Percentiles rank a stretch among this genome's conserved stretches.
phyloP scores from a whole-genome alignment of 2,113 vertebrate species.

The Neotoma lepida region DNA sequence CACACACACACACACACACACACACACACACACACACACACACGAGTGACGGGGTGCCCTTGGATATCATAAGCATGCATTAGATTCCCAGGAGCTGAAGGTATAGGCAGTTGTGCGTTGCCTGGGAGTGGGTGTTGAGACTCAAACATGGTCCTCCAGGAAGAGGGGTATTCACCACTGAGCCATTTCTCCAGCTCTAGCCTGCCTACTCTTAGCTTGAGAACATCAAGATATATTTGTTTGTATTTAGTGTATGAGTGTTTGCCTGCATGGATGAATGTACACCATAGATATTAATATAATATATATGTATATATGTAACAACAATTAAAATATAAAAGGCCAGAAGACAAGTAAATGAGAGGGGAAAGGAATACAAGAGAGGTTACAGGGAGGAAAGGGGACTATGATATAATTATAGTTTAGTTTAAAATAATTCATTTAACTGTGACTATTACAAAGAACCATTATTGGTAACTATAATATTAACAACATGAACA shows the following conservation, averaged over 20 bases:
- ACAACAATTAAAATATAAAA: not conserved
- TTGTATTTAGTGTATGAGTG: not conserved
- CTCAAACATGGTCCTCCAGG: not conserved
- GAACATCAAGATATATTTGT: not conserved
- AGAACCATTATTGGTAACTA: not conserved
- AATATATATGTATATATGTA: not conserved
- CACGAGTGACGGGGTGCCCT: not conserved
- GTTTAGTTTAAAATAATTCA: not conserved
- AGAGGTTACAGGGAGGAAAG: not conserved
- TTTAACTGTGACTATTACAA: not conserved
- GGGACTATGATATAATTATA: not conserved
- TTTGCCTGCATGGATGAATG: not conserved
- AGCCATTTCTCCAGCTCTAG: not conserved
- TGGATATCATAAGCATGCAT: not conserved
- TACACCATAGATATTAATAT: not conserved
- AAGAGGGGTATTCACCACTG: not conserved
- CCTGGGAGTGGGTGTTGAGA: not conserved
- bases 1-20: not conserved
- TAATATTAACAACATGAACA: not conserved
- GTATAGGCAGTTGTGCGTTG: not conserved
- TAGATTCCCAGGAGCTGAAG: not conserved
- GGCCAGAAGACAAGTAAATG: not conserved
- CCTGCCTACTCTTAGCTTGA: not conserved
- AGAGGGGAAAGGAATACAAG: not conserved
- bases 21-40: not conserved